Evolutionary conservation across 1,140 invertebrate species (phyloP).

Genomic region (Parasteatoda tepidariorum): DNA sequence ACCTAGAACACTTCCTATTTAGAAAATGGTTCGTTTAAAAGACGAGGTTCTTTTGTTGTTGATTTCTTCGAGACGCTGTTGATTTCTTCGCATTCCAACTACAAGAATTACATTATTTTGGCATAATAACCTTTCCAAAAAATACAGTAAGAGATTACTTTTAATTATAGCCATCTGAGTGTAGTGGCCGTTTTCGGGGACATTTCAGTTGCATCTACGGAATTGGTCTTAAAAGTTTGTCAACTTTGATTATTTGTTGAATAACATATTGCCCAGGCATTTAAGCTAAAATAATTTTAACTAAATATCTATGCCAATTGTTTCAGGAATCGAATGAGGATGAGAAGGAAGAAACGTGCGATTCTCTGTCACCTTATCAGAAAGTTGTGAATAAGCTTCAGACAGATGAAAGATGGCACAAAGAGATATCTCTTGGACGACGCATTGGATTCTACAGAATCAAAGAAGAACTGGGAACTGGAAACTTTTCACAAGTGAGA

Average conservation of each 20-base stretch:
- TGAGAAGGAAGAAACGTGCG: not conserved
- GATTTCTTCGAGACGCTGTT: too few species aligned
- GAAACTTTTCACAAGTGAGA: constrained; percentile 92
- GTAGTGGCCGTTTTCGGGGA: not conserved
- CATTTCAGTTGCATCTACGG: not conserved
- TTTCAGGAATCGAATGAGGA: constrained; percentile 8
- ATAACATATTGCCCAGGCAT: too few species aligned
- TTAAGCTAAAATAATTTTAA: not conserved
- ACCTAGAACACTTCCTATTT: too few species aligned
- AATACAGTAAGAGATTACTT: not conserved
- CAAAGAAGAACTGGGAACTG: constrained; percentile 80
- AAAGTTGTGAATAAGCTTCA: constrained; percentile 63
- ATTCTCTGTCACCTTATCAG: constrained; percentile 13
- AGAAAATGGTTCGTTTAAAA: too few species aligned
- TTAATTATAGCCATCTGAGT: not conserved
- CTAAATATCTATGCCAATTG: not conserved
- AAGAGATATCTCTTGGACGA: constrained; percentile 75
- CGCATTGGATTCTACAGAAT: constrained; percentile 79
- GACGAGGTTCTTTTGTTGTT: too few species aligned
- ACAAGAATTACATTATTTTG: too few species aligned
- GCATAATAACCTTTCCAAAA: too few species aligned
- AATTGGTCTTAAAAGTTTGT: not conserved
- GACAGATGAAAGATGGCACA: constrained; percentile 72
- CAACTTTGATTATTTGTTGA: not conserved
- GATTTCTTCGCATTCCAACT: too few species aligned